These are phyloP conservation scores for Sebastes oblongus DNA, from an alignment of 2,797 vertebrate genomes.

Conservation along the genomic window DNA sequence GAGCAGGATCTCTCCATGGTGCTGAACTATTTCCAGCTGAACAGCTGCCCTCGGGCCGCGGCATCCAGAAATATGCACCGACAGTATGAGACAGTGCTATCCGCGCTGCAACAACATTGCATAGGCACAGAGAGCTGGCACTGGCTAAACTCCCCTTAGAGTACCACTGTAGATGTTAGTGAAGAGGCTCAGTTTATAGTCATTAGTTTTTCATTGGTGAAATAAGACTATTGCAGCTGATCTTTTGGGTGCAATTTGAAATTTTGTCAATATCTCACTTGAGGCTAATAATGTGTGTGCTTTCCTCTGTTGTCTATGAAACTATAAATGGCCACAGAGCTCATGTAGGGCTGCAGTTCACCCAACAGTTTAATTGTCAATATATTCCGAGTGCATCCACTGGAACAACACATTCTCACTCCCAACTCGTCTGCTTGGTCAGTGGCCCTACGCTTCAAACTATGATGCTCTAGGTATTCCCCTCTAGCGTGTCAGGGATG, in stretches of 20 bases:
- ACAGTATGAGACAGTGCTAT: constrained; percentile 17
- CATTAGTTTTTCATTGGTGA: neutral
- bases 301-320: neutral
- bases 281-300: neutral
- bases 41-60: constrained; percentile 59
- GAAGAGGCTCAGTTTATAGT: neutral
- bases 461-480: no score
- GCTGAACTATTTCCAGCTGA: constrained; percentile 74
- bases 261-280: neutral
- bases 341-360: neutral
- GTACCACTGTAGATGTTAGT: neutral
- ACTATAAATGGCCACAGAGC: neutral
- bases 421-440: neutral
- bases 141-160: neutral
- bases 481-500: no score
- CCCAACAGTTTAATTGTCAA: neutral
- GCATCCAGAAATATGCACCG: constrained; percentile 52
- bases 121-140: constrained; percentile 1
- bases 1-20: constrained; percentile 69
- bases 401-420: neutral
- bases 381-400: neutral
- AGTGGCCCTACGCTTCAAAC: neutral
- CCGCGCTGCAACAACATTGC: neutral
- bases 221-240: neutral
- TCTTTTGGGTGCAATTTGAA: neutral